A percentile compares a stretch with the other conserved stretches of the same genome.
phyloP scores from a whole-genome alignment of 2,888 invertebrate genomes.

The Leucophora obtusa region DNA sequence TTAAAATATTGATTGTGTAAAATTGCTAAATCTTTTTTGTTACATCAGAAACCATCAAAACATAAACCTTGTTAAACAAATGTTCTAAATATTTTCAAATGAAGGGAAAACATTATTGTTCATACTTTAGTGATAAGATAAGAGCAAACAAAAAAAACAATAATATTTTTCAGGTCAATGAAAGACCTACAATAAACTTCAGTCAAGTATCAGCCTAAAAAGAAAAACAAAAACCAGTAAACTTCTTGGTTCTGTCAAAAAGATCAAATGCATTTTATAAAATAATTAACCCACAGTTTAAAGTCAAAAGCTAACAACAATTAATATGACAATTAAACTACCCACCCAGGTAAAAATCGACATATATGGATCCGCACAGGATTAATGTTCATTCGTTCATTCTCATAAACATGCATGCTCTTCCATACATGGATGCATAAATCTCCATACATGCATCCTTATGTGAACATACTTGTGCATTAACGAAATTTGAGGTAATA shows the following conservation, averaged over 20 bases:
- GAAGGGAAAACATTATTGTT: background rate
- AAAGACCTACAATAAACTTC: background rate
- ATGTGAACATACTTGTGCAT: too few species aligned
- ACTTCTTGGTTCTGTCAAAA: background rate
- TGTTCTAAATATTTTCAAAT: slow-evolving; percentile 14
- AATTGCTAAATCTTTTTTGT: background rate
- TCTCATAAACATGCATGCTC: too few species aligned
- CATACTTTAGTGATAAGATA: slow-evolving; percentile 26
- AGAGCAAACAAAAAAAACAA: background rate
- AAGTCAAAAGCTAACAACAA: too few species aligned
- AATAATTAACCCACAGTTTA: slow-evolving; percentile 35
- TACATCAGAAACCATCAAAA: background rate
- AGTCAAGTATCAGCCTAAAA: background rate
- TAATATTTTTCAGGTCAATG: slow-evolving; percentile 20
- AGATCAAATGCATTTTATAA: slow-evolving; percentile 29
- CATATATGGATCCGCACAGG: too few species aligned
- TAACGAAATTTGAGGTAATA: too few species aligned
- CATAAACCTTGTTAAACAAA: background rate
- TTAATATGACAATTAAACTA: too few species aligned
- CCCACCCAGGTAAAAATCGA: too few species aligned
- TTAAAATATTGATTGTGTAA: background rate
- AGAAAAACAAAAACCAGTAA: background rate
- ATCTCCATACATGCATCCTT: too few species aligned
- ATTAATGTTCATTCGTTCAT: too few species aligned
- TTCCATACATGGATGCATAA: too few species aligned